These are phyloP conservation scores for Ennomos fuscantarius DNA, from an alignment of 2,888 invertebrate genomes.

Conservation along the genomic window DNA sequence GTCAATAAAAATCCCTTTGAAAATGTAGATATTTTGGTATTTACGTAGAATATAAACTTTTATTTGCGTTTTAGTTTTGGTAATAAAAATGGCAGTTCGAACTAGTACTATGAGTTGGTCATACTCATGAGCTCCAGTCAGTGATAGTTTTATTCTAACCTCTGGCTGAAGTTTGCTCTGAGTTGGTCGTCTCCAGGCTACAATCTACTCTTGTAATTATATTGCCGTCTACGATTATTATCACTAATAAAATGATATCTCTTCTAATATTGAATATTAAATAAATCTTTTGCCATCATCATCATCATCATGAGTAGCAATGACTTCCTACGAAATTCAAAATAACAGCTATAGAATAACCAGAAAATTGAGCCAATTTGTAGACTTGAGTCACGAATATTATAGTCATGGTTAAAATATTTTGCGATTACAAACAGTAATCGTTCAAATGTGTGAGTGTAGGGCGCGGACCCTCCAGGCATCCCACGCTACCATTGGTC, in stretches of 20 bases:
- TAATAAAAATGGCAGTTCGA: no score
- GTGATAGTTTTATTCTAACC: no score
- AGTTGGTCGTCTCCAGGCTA: background rate
- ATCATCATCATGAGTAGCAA: slow-evolving; percentile 10
- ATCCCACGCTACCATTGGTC: slow-evolving; percentile 63
- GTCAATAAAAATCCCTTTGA: no score
- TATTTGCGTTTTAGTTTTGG: no score
- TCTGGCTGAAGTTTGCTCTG: background rate
- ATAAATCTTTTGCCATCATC: slow-evolving; percentile 16
- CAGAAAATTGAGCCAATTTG: slow-evolving; percentile 16
- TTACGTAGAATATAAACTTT: no score
- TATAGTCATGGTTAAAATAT: slow-evolving; percentile 29
- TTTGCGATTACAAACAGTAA: slow-evolving; percentile 35
- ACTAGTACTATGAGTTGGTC: no score
- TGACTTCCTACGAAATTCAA: slow-evolving; percentile 7
- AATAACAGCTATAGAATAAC: slow-evolving; percentile 1
- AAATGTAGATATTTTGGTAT: no score
- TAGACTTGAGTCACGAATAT: slow-evolving; percentile 27
- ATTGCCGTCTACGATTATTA: slow-evolving; percentile 2
- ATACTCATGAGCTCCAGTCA: no score
- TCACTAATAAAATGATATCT: slow-evolving; percentile 4
- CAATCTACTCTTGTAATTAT: slow-evolving; percentile 2
- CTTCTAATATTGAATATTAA: slow-evolving; percentile 8
- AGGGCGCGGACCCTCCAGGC: slow-evolving; percentile 77
- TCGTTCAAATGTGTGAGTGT: slow-evolving; percentile 52